Base-by-base conservation (phyloP, 2,113 vertebrate species). In the Pollachius pollachius region DNA sequence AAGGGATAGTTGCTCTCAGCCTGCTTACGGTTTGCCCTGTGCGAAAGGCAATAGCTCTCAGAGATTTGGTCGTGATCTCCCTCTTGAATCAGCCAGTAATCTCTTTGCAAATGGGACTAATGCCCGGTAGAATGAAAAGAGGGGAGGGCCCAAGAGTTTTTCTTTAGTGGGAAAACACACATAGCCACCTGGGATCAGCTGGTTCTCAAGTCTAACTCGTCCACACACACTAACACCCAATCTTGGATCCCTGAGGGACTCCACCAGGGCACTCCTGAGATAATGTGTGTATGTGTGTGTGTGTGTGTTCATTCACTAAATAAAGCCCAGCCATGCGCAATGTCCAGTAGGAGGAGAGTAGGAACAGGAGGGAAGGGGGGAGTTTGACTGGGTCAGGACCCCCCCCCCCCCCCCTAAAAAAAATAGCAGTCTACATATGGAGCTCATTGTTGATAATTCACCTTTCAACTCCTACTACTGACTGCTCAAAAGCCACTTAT, bases 151-250 rank as follows among this genome's bases (percentile, higher is more conserved):
- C 58, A 19, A 71, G 74, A 72, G 54, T 30, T 61, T 73, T 48
- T 71, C 27, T 65, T 30, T 57, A 5, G 11, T 65, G 73, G 67
- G 76, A 77, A 85, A 87, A 87, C 86, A 85, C 82, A 87, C 85
- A 30, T 30, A 84, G 76, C 30, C 56, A 78, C 68, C 75, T 72
- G 80, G 81, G 78, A 78, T 64, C 69, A n/a, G 30, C 48, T 6
- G 5, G 66, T 57, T 70, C 77, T 74, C 72, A 72, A 81, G 82
- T 78, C 75, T 48, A 67, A 78, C 57, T 60, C 70, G 65, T 80
- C 77, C 80, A 65, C 79, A 76, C 65, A 83, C 72, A 74, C 57
- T 0, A 76, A 81, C 75, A 81, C 73, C 78, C 70, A 73, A 75
- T 82, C 65, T 86, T 84, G 78, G 80, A 62, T 65, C 75, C 52